Conservation (phyloP, 2,888 invertebrate species). For the Gryllus longicercus region DNA sequence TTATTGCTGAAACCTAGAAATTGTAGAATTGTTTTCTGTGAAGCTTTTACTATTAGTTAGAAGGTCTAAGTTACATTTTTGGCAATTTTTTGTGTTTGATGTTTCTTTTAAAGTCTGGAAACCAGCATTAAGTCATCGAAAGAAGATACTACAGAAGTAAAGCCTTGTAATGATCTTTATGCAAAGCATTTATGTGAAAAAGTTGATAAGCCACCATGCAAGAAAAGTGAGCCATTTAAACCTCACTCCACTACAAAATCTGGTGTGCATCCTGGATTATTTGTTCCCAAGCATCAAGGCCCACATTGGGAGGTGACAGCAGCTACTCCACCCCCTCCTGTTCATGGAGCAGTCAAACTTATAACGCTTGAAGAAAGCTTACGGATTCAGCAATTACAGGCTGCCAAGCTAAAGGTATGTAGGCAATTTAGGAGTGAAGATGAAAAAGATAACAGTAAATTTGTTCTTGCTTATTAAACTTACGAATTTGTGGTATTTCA, state of each 20-base stretch:
- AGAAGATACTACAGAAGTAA: no score
- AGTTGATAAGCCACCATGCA: constrained; percentile 44
- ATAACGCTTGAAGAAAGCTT: constrained; percentile 57
- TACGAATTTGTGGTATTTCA: no score
- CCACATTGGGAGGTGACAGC: constrained; percentile 60
- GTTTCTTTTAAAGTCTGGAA: no score
- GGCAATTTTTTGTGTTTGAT: no score
- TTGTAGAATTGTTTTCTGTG: no score
- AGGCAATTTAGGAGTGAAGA: not conserved
- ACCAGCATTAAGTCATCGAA: no score
- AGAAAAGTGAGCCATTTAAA: constrained; percentile 50
- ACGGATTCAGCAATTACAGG: constrained; percentile 54
- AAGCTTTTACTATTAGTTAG: no score
- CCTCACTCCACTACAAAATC: constrained; percentile 54
- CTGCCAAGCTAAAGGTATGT: constrained; percentile 44
- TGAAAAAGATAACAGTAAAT: no score
- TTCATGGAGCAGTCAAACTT: constrained; percentile 54
- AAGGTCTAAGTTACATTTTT: no score
- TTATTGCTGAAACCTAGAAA: no score
- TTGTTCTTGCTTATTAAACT: no score
- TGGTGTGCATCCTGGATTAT: not conserved
- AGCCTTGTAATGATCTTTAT: constrained; percentile 45
- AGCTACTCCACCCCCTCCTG: constrained; percentile 58
- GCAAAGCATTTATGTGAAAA: constrained; percentile 55
- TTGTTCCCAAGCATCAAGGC: constrained; percentile 21